Base-by-base conservation (phyloP, 2,113 vertebrate genomes). In the Psophia crepitans region DNA sequence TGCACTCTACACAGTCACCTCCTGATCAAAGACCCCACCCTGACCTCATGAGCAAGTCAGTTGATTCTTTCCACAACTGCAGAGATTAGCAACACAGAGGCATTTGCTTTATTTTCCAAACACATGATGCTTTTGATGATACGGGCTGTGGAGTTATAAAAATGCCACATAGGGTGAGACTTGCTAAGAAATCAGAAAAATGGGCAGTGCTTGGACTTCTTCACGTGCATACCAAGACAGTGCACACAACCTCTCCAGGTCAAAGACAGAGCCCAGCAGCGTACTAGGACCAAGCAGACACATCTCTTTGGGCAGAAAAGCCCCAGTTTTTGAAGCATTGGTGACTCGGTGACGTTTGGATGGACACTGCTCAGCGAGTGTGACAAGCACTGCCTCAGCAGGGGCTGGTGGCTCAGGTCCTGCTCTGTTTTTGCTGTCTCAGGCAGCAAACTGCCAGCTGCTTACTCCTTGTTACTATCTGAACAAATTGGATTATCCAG, bases 291-390 rank as follows among this genome's bases (percentile, higher is more conserved):
- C 2, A 5, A 58, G n/a, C 16, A 54, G 41, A 63, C 27, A 30
- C 17, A 69, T 30, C 35, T 49, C 18, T 54, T 0, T 43, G 18
- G n/a, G 77, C 19, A 54, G 20, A 79, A 85, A 37, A 56, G 18
- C 6, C 33, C 2, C 20, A 9, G 32, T 4, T 82, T 91, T 75
- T 71, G 56, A 60, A 63, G 51, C 19, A 46, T 12, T 48, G n/a
- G n/a, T n/a, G n/a, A 35, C 27, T 44, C 2, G 2, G 26, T 0
- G 5, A 51, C 3, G 4, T 61, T 37, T 77, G 37, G n/a, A 35
- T 6, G 12, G 60, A 56, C 58, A 9, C 6, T 1, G 6, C 53
- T 69, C 53, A 49, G 28, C 0, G 0, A 53, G 21, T 26, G 46
- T 0, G 0, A 68, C 30, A 56, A 69, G 49, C 41, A 21, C 20